phyloP scores from a whole-genome alignment of 2,888 invertebrate genomes.

The Aleiodes alternator region DNA sequence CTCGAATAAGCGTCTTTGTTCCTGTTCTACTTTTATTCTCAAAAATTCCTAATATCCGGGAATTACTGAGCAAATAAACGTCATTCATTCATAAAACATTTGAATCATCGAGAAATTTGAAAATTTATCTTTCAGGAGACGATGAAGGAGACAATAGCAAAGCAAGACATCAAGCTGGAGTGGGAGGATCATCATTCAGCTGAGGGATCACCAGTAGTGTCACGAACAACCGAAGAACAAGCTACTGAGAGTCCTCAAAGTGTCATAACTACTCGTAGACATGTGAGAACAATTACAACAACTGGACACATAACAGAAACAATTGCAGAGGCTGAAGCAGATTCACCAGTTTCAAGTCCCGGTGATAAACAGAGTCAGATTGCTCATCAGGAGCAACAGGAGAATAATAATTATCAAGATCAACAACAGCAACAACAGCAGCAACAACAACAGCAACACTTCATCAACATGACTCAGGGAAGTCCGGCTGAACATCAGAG shows the following conservation, averaged over 20 bases:
- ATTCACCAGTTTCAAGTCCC: constrained; percentile 63
- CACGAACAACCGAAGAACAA: constrained; percentile 61
- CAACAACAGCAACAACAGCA: constrained; percentile 58
- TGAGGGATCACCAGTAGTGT: constrained; percentile 60
- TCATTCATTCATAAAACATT: neutral
- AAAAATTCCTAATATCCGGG: constrained; percentile 45
- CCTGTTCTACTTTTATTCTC: constrained; percentile 58
- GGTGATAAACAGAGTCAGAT: constrained; percentile 30
- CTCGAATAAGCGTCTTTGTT: constrained; percentile 60
- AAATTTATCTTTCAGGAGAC: constrained; percentile 63
- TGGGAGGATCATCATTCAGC: constrained; percentile 68
- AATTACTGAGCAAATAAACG: neutral
- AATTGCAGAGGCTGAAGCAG: constrained; percentile 64
- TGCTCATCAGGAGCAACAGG: constrained; percentile 45
- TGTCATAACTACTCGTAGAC: constrained; percentile 79
- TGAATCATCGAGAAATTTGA: too few species aligned
- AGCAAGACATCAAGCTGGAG: constrained; percentile 70
- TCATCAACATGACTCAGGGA: constrained; percentile 64
- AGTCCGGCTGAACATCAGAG: constrained; percentile 61
- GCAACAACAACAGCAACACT: constrained; percentile 60
- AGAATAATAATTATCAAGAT: constrained; percentile 42
- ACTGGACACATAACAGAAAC: constrained; percentile 79
- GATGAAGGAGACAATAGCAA: constrained; percentile 70
- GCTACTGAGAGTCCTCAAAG: constrained; percentile 66
- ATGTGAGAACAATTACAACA: constrained; percentile 80